These are phyloP conservation scores for Xyrichtys novacula DNA, from an alignment of 2,797 vertebrate genomes.

Conservation along the genomic window DNA sequence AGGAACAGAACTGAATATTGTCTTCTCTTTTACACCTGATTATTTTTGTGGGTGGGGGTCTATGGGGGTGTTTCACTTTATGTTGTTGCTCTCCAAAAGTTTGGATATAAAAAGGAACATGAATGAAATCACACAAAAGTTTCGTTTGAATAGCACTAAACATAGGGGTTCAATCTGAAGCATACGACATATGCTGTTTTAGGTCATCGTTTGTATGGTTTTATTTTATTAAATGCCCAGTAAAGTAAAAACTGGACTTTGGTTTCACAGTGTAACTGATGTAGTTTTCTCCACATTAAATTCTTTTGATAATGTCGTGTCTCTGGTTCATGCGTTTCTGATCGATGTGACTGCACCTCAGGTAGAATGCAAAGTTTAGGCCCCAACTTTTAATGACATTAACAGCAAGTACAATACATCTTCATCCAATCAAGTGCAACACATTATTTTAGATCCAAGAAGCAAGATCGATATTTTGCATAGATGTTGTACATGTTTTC, in stretches of 20 bases:
- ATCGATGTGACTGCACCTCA: conserved; percentile 96
- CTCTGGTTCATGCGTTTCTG: conserved; percentile 94
- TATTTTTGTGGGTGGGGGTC: conserved; percentile 70
- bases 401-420: conserved; percentile 63
- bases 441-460: conserved; percentile 70
- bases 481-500: conserved; percentile 96
- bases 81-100: conserved; percentile 35
- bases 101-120: conserved; percentile 29
- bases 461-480: conserved; percentile 83
- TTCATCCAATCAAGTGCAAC: conserved; percentile 66
- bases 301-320: conserved; percentile 85
- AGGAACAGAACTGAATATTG: conserved; percentile 82
- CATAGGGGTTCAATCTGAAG: conserved; percentile 55
- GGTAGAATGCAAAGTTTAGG: conserved; percentile 95
- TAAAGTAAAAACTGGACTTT: conserved; percentile 69
- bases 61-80: conserved; percentile 38
- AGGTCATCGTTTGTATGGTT: conserved; percentile 51
- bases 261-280: conserved; percentile 85
- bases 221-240: conserved; percentile 65
- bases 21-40: conserved; percentile 72
- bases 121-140: conserved; percentile 34
- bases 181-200: conserved; percentile 69
- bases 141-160: conserved; percentile 35
- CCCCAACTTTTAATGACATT: conserved; percentile 86
- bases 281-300: conserved; percentile 76